Conservation (phyloP, 1,140 invertebrate species). For the Aphaenogaster rudis region DNA sequence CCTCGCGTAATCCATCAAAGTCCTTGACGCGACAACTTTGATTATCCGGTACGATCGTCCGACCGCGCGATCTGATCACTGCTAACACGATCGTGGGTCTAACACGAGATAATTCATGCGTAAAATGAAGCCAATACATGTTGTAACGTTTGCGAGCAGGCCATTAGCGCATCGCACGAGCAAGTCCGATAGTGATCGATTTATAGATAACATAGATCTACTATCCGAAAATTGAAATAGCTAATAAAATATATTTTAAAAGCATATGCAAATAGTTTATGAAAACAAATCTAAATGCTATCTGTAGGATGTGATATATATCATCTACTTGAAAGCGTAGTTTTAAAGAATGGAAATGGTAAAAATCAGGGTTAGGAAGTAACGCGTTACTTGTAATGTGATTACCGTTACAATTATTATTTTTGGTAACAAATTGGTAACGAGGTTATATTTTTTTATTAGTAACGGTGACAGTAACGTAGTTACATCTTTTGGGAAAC, state of each 20-base stretch:
- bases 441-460: too few relatives aligned
- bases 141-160: background rate
- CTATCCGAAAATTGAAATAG: background rate
- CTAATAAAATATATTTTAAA: background rate
- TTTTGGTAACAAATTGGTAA: too few relatives aligned
- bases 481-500: too few relatives aligned
- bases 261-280: background rate
- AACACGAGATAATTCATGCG: background rate
- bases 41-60: slow-evolving; percentile 1
- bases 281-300: background rate
- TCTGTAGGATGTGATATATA: background rate
- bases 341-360: background rate
- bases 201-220: background rate
- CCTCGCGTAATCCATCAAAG: slow-evolving; percentile 17
- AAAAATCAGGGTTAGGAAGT: background rate
- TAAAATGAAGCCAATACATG: background rate
- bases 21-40: slow-evolving; percentile 1
- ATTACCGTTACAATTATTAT: too few relatives aligned
- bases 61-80: background rate
- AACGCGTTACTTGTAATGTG: too few relatives aligned
- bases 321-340: background rate
- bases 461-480: too few relatives aligned
- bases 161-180: too few relatives aligned
- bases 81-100: slow-evolving; percentile 9
- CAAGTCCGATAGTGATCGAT: background rate